phyloP scores from a whole-genome alignment of 1,140 invertebrate genomes.

The Dinoponera quadriceps region DNA sequence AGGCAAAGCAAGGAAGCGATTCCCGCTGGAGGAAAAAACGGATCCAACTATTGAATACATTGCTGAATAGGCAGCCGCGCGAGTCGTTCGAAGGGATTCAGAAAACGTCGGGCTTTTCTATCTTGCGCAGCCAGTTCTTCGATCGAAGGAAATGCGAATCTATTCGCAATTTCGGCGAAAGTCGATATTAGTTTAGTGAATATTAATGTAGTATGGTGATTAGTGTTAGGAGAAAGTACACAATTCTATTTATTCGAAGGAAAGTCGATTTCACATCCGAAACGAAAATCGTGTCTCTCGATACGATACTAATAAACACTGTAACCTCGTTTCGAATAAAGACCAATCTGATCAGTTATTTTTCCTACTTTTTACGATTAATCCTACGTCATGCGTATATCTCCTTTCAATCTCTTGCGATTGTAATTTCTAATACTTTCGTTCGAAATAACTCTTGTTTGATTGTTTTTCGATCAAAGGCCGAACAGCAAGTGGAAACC shows the following conservation, averaged over 20 bases:
- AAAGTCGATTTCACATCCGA: background rate
- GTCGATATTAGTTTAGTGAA: slow-evolving; percentile 11
- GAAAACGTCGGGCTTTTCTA: too few relatives aligned
- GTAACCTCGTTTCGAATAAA: slow-evolving; percentile 15
- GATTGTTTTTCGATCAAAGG: too few relatives aligned
- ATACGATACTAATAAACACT: background rate
- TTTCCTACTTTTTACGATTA: background rate
- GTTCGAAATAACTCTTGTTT: too few relatives aligned
- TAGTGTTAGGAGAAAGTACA: background rate
- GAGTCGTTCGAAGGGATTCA: too few relatives aligned
- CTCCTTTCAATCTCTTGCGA: too few relatives aligned
- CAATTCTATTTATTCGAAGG: background rate
- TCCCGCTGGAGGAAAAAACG: background rate
- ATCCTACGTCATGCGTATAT: too few relatives aligned
- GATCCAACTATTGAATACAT: background rate
- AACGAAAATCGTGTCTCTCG: background rate
- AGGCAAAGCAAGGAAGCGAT: slow-evolving; percentile 3
- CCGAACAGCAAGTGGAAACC: background rate
- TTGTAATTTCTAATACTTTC: too few relatives aligned
- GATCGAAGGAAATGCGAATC: background rate
- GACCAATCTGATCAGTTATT: background rate
- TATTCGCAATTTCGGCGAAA: background rate
- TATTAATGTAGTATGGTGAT: background rate
- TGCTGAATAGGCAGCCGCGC: too few relatives aligned
- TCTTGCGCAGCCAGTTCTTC: too few relatives aligned